Evolutionary conservation across 2,888 invertebrate species (phyloP).

Genomic region (Scaptomyza polygonia): DNA sequence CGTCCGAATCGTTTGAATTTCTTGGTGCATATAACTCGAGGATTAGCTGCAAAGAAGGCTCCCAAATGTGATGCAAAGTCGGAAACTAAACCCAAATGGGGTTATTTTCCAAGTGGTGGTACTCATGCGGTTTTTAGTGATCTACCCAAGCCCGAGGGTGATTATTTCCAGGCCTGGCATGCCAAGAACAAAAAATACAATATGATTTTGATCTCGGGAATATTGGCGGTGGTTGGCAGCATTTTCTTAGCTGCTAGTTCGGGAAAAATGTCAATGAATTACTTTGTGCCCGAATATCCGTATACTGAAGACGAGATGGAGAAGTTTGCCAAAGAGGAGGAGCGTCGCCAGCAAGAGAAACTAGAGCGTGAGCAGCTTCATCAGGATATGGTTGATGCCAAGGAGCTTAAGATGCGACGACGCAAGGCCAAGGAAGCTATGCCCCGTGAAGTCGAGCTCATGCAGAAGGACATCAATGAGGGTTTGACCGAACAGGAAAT

Average conservation of each 20-base stretch:
- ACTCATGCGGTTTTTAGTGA: slow-evolving; percentile 59
- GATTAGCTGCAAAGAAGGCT: slow-evolving; percentile 22
- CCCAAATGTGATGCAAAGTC: slow-evolving; percentile 22
- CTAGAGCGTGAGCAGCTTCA: slow-evolving; percentile 46
- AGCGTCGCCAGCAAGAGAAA: slow-evolving; percentile 52
- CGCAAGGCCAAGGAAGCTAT: slow-evolving; percentile 64
- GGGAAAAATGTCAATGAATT: slow-evolving; percentile 14
- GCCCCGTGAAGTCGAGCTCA: slow-evolving; percentile 58
- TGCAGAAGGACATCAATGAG: slow-evolving; percentile 62
- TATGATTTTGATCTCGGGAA: slow-evolving; percentile 44
- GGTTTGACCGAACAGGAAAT: slow-evolving; percentile 53
- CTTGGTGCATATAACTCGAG: slow-evolving; percentile 24
- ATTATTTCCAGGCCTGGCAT: slow-evolving; percentile 45
- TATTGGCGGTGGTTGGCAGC: slow-evolving; percentile 42
- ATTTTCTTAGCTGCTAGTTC: not conserved
- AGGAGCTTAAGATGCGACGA: slow-evolving; percentile 54
- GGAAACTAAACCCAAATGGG: slow-evolving; percentile 24
- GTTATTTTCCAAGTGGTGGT: slow-evolving; percentile 60
- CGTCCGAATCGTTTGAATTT: slow-evolving; percentile 14
- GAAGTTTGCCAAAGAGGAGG: slow-evolving; percentile 51
- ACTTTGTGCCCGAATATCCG: slow-evolving; percentile 56
- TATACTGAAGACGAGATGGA: slow-evolving; percentile 64
- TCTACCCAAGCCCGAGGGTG: slow-evolving; percentile 59
- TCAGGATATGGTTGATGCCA: slow-evolving; percentile 39
- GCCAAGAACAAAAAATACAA: slow-evolving; percentile 62